Base-by-base conservation (phyloP, 1,140 invertebrate genomes). In the Leptestheria dahalacensis region DNA sequence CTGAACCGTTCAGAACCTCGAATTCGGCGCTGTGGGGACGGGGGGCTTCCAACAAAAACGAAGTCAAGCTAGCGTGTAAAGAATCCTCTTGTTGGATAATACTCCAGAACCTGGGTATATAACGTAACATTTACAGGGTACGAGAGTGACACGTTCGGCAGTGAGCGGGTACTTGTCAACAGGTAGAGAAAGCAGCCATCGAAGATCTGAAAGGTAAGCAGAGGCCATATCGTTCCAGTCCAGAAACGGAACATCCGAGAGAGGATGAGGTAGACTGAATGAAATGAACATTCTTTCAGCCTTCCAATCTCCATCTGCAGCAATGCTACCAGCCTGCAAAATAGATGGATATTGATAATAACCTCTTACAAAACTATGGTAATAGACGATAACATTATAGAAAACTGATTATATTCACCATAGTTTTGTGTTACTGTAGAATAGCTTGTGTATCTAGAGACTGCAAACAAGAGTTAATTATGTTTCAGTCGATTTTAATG, bases 91-190 rank as follows among this genome's bases (percentile, higher is more conserved):
- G 82, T 21, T 87, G 66, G 65, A 88, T 72, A 69, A 85, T 82
- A 21, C 85, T 88, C 87, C 88, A 90, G 73, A 88, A 89, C 67
- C 83, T 86, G 66, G 63, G 15, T 41, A 41, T 41, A 15, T 41
- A 41, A 41, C 6, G 15, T 41, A 41, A 9, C 6, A 9, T 9
- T n/a, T n/a, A n/a, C n/a, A n/a, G n/a, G n/a, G n/a, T n/a, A n/a
- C n/a, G n/a, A n/a, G n/a, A n/a, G n/a, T n/a, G n/a, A n/a, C n/a
- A n/a, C n/a, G n/a, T n/a, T n/a, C n/a, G n/a, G n/a, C n/a, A n/a
- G n/a, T n/a, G n/a, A n/a, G n/a, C n/a, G 33, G 33, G 6, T 41
- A 41, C 33, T 9, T 41, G 6, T 41, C 33, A 9, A 15, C 6
- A 9, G 33, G 33, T 9, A 41, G 33, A 6, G 33, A 41, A 6